phyloP scores from a whole-genome alignment of 2,888 invertebrate genomes.

The Pristionchus entomophagus region DNA sequence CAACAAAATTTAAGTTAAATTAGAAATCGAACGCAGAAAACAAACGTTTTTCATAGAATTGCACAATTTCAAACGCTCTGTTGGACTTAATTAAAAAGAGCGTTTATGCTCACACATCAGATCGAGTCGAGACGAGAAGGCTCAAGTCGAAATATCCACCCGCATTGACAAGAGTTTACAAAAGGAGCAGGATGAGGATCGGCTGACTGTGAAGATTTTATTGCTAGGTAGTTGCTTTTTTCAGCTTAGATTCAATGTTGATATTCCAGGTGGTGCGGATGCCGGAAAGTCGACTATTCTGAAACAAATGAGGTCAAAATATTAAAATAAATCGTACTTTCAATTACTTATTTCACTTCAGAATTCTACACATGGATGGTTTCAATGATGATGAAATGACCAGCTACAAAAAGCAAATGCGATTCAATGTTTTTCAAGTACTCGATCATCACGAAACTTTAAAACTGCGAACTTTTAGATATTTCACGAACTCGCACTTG shows the following conservation, averaged over 20 bases:
- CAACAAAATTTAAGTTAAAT: no score
- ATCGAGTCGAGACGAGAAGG: not conserved
- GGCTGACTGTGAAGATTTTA: not conserved
- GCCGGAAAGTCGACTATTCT: constrained; percentile 60
- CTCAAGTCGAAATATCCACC: not conserved
- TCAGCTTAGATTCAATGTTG: no score
- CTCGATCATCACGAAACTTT: not conserved
- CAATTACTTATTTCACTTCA: not conserved
- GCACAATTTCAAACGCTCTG: no score
- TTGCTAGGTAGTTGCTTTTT: constrained; percentile 11
- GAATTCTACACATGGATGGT: constrained; percentile 38
- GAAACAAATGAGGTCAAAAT: constrained; percentile 61
- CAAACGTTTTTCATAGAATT: no score
- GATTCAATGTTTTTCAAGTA: constrained; percentile 26
- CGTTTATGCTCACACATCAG: no score
- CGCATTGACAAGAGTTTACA: not conserved
- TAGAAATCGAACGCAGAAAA: no score
- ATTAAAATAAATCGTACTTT: not conserved
- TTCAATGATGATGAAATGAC: constrained; percentile 12
- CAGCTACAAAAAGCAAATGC: constrained; percentile 3
- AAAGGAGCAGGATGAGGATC: not conserved
- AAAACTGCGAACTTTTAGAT: not conserved
- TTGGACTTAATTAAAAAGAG: no score
- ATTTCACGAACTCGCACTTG: not conserved
- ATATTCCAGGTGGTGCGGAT: constrained; percentile 50